phyloP scores from a whole-genome alignment of 30 jellyfish, hydroid and myxozoan genomes.

The Sanderia malayensis region DNA sequence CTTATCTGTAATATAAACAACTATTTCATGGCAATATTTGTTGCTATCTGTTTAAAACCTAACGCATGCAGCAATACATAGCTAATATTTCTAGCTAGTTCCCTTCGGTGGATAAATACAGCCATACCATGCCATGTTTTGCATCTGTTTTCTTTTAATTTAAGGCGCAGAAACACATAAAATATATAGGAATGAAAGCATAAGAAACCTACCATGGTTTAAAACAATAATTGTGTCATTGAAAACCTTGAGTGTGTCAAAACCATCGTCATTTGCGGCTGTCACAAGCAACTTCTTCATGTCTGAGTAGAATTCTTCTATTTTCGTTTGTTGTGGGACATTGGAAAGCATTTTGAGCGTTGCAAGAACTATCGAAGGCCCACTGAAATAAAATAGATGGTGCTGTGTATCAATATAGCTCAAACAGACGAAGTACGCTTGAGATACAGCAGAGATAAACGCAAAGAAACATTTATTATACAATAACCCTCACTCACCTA shows the following conservation, averaged over 20 bases:
- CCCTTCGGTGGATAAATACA: neutral
- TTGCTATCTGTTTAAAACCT: neutral
- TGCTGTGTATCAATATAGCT: no score
- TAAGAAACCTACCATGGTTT: neutral
- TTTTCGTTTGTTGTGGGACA: neutral
- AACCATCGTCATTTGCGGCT: neutral
- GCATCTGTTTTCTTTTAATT: neutral
- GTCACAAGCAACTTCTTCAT: neutral
- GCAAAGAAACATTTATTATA: no score
- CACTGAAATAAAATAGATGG: no score
- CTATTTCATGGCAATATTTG: neutral
- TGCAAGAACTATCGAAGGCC: no score
- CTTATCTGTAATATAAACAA: no score
- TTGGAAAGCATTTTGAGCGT: neutral
- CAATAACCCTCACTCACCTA: no score
- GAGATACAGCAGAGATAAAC: no score
- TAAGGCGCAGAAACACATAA: neutral
- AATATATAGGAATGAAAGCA: neutral
- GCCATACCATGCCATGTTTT: neutral
- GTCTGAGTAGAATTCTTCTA: neutral
- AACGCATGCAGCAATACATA: neutral
- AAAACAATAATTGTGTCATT: neutral
- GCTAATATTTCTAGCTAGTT: neutral
- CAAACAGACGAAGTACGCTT: no score
- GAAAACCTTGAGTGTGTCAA: neutral